Base-by-base conservation (phyloP, 1,140 invertebrate genomes). In the Phenacoccus solenopsis region DNA sequence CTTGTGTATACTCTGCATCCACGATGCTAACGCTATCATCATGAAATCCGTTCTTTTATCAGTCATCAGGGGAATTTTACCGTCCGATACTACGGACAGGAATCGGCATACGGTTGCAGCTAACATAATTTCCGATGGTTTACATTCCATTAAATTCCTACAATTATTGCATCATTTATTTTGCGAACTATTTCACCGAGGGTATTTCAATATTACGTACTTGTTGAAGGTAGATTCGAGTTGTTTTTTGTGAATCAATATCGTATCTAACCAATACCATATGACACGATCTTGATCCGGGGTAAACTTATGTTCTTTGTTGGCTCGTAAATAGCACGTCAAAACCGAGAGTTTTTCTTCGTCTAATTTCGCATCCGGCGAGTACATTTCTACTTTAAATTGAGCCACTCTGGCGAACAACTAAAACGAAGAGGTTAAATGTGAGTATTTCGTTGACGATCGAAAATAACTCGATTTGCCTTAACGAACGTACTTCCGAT, bases 31-130 rank as follows among this genome's bases (percentile, higher is more conserved):
- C 4, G 59, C 59, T 22, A 64, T 64, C 59, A 64, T 64, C 59
- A 64, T 64, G 59, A 64, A 64, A 64, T 64, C 59, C 10, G 59
- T 64, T 64, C 59, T 2, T 64, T 64, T 64, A 64, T 64, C 59
- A 16, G 59, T 64, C 59, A 64, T 64, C 59, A 64, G 16, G 20
- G 59, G 59, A 16, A 64, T 64, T 64, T 64, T 64, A 25, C 59
- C 59, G 25, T 64, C 59, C 3, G 59, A 64, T 16, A 64, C 59
- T 3, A 64, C 59, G 10, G 59, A 64, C 9, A 64, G 21, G 59
- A 64, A 64, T 25, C 59, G 10, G 25, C 59, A 64, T 5, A 64
- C 59, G 7, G 59, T 64, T 10, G 59, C 59, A 3, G 59, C 59
- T 16, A 64, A 64, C 22, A 64, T 27, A 24, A 64, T 64, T 10